Percentiles rank a stretch among this genome's conserved stretches.
phyloP scores from a whole-genome alignment of 1,140 invertebrate species.

The Periplaneta americana region DNA sequence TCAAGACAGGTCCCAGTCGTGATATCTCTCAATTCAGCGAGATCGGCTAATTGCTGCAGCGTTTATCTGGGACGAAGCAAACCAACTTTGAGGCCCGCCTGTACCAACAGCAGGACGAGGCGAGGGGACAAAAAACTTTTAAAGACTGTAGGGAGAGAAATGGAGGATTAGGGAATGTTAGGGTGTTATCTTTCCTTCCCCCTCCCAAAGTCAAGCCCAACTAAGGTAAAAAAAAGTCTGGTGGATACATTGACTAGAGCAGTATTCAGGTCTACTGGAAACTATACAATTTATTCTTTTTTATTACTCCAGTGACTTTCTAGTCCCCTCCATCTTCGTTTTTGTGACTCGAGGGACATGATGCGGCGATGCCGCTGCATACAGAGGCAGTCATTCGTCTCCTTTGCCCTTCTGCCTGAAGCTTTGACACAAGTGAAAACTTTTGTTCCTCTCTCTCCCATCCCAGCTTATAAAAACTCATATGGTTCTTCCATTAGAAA shows the following conservation, averaged over 20 bases:
- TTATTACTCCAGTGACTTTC: background rate
- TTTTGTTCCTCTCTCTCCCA: too few relatives aligned
- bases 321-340: background rate
- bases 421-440: too few relatives aligned
- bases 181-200: background rate
- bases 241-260: background rate
- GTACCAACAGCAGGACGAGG: background rate
- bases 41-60: too few relatives aligned
- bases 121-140: background rate
- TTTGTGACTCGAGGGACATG: background rate
- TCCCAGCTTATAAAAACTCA: too few relatives aligned
- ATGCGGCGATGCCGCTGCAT: too few relatives aligned
- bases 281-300: background rate
- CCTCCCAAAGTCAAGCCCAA: background rate
- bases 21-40: too few relatives aligned
- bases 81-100: background rate
- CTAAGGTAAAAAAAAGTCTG: background rate
- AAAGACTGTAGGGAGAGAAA: background rate
- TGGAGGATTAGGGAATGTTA: background rate
- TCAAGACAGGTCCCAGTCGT: too few relatives aligned
- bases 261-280: background rate
- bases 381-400: too few relatives aligned
- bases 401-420: too few relatives aligned
- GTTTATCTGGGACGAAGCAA: too few relatives aligned
- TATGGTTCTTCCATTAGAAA: too few relatives aligned